A percentile compares a stretch with the other conserved stretches of the same genome.
phyloP scores from a whole-genome alignment of 2,113 vertebrate species.

The Rallus limicola region DNA sequence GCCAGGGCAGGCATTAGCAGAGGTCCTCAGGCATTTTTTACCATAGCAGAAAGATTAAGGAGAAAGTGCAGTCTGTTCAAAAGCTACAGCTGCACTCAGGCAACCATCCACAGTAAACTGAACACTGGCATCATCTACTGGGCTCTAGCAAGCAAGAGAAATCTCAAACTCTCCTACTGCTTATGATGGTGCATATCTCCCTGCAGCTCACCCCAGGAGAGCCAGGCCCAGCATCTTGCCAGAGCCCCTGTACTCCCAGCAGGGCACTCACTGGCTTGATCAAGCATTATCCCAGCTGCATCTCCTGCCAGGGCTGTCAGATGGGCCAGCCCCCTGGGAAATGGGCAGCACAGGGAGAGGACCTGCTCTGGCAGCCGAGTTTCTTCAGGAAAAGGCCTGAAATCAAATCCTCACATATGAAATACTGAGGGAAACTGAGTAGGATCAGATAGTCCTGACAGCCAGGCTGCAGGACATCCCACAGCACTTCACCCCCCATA shows the following conservation, averaged over 20 bases:
- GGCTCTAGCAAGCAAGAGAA: not conserved
- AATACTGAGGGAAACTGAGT: fast-evolving
- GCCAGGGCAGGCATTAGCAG: not conserved
- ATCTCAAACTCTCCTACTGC: not conserved
- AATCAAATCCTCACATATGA: not conserved
- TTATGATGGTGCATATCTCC: fast-evolving
- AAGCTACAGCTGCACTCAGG: not conserved
- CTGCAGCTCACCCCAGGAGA: fast-evolving
- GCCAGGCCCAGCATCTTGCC: not conserved
- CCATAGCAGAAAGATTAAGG: not conserved
- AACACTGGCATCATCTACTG: not conserved
- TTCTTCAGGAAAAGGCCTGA: not conserved
- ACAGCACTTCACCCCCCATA: not conserved
- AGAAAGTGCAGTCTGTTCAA: not conserved
- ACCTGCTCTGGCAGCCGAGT: fast-evolving
- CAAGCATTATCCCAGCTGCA: fast-evolving
- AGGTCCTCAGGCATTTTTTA: not conserved
- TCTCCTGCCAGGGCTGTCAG: not conserved
- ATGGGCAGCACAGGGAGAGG: fast-evolving
- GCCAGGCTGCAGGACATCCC: not conserved
- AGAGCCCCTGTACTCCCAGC: not conserved
- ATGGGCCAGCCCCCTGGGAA: not conserved
- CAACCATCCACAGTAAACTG: not conserved
- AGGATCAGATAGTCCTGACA: not conserved
- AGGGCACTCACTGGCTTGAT: not conserved